phyloP scores from a whole-genome alignment of 2,797 vertebrate species.

The Sphaeramia orbicularis region DNA sequence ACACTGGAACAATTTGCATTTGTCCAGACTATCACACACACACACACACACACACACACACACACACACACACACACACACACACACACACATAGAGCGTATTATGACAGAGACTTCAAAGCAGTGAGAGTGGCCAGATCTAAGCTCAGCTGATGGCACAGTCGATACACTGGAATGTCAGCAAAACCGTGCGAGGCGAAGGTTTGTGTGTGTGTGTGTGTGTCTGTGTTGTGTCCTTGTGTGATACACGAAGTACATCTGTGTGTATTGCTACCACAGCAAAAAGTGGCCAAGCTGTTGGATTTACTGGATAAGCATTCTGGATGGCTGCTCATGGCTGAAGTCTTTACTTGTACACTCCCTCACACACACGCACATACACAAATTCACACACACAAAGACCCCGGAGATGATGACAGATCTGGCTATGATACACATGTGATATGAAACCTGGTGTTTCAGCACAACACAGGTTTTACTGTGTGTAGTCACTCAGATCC shows the following conservation, averaged over 20 bases:
- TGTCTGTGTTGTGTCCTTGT: background rate
- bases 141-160: conserved; percentile 52
- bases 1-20: conserved; percentile 7
- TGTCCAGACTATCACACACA: background rate
- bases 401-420: conserved; percentile 56
- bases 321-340: conserved; percentile 69
- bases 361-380: background rate
- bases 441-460: conserved; percentile 65
- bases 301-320: conserved; percentile 78
- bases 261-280: conserved; percentile 61
- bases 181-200: conserved; percentile 12
- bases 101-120: conserved; percentile 39
- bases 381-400: background rate
- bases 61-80: background rate
- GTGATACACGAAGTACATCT: conserved; percentile 31
- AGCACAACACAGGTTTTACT: conserved; percentile 67
- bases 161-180: conserved; percentile 42
- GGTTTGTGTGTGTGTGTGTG: conserved; percentile 12
- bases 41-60: background rate
- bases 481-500: conserved; percentile 51
- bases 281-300: conserved; percentile 75
- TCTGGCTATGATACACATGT: conserved; percentile 58
- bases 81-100: background rate
- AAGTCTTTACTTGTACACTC: conserved; percentile 37
- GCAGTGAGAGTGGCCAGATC: conserved; percentile 39